Base-by-base conservation (phyloP, 2,113 vertebrate species). In the Leiothrix lutea region DNA sequence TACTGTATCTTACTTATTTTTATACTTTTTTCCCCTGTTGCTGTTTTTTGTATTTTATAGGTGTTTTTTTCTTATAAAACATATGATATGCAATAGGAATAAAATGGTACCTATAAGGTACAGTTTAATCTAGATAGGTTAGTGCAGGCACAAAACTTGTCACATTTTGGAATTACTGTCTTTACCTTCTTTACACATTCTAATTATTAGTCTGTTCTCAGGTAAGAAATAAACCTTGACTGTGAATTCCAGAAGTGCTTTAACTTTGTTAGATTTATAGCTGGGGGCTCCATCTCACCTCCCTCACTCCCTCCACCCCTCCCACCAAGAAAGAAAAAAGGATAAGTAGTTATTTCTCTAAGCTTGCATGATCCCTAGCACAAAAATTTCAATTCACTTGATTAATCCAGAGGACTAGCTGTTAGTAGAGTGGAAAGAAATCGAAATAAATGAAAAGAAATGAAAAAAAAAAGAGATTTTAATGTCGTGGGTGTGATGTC, bases 301-400 rank as follows among this genome's bases (percentile, higher is more conserved):
- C 15, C 23, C 15, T 74, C 23, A 6, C 11, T 36, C n/a, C 6
- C 7, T 42, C 16, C 11, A 8, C 4, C 1, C 6, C 5, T 22
- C 9, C 9, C 4, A 4, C 2, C 11, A 61, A 51, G 14, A 57
- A 9, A 72, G 9, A 16, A 24, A 29, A 16, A 24, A 35, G 22
- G 3, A 53, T n/a, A 40, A 54, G 57, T 25, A 72, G n/a, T 80
- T n/a, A 23, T 97, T 98, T 97, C 57, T 96, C 79, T 94, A 29
- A 48, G 51, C 53, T 95, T 94, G 25, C 64, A 81, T 42, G 84
- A 72, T 82, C 79, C 83, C 85, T 81, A 95, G 79, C 48, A 94
- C 28, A 80, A 95, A 95, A 79, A 83, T 80, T 91, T 95, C 86
- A 96, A 25, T 90, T 96, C 82, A 23, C 47, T 96, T 97, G 90